Conservation (phyloP, 2,113 vertebrate genomes). For the Aplodontia rufa region DNA sequence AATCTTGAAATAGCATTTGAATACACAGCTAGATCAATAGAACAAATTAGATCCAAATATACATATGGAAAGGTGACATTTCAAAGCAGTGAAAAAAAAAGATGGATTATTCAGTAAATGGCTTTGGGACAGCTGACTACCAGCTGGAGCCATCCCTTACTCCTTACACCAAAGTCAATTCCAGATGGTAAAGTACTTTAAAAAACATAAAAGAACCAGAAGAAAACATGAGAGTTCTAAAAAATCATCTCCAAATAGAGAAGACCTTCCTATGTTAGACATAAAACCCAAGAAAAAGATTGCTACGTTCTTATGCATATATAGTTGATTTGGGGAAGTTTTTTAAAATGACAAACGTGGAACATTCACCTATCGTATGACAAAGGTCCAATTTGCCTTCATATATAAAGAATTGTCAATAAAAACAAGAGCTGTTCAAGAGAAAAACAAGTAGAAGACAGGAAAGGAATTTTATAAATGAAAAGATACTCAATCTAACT, state of each 20-base stretch:
- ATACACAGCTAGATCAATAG: not conserved
- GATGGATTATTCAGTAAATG: slow-evolving; percentile 30
- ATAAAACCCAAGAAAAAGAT: not conserved
- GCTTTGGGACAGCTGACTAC: slow-evolving; percentile 45
- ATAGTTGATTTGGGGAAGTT: not conserved
- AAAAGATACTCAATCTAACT: not conserved
- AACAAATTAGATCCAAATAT: slow-evolving; percentile 30
- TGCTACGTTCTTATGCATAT: not conserved
- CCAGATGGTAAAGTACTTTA: slow-evolving; percentile 56
- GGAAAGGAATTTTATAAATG: not conserved
- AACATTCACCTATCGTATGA: not conserved
- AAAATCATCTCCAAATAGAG: not conserved
- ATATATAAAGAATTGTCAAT: not conserved
- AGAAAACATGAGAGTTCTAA: not conserved
- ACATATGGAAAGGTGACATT: slow-evolving; percentile 54
- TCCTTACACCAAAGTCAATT: slow-evolving; percentile 52
- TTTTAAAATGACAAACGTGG: not conserved
- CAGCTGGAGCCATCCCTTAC: slow-evolving; percentile 37
- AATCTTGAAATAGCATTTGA: not conserved
- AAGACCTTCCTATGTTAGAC: slow-evolving; percentile 29
- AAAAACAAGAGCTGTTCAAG: not conserved
- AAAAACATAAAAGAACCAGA: slow-evolving; percentile 15
- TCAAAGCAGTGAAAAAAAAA: not conserved
- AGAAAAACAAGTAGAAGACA: not conserved
- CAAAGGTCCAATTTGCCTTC: not conserved